Evolutionary conservation across 1,140 invertebrate species (phyloP), one percentile per base, ranked within the genome.

Genomic region (Psix sp.): DNA sequence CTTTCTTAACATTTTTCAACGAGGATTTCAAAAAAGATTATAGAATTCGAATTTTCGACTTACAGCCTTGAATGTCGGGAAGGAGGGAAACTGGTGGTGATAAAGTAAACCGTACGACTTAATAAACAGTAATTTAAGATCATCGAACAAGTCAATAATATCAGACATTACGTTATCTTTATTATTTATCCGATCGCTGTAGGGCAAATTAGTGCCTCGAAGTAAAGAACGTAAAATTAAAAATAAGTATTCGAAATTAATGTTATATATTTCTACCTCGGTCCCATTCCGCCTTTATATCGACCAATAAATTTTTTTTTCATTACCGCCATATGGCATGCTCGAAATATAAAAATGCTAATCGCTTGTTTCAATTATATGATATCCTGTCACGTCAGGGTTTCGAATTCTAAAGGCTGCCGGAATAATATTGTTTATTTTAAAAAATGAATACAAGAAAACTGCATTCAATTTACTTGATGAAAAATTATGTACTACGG

Each of bases 101-200:
- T 51, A 33, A 62, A 52, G 13, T 45, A 56, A 54, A 39, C 60
- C 17, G 42, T 6, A 3, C 20, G n/a, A 9, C 16, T 43, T 54
- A 39, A 65, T 65, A 40, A 67, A 57, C 43, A 11, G 31, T 67
- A 57, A 67, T 67, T 67, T 60, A 15, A 40, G 40, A 48, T 35
- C 49, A 56, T 62, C 49, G 36, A 54, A 51, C 56, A 45, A 60
- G 56, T 70, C 66, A 56, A 62, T 62, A 70, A 56, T 49, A 62
- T 42, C 26, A 35, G 46, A 36, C 49, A 56, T 71, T 56, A 62
- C 57, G 38, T 42, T 71, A 71, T 71, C 67, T 62, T 33, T 33
- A 49, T 56, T 51, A 48, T 71, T 71, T 62, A 71, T 71, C 67
- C 38, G 43, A 6, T 38, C 33, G n/a, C 42, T 38, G 15, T 31